These are phyloP conservation scores for Scolopax mira DNA, from an alignment of 2,113 vertebrate genomes.

Conservation along the genomic window DNA sequence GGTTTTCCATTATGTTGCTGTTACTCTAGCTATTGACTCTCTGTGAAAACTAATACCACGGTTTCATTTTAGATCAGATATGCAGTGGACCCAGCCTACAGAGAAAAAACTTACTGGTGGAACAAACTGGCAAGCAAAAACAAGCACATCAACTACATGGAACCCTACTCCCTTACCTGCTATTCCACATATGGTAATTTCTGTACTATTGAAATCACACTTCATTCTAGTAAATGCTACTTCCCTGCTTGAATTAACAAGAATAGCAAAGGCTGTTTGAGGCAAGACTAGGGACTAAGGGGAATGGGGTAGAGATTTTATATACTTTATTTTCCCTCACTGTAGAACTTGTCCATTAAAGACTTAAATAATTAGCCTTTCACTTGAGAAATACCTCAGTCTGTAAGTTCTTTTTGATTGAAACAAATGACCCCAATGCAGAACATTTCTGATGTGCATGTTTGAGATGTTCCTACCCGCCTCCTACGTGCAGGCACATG, in stretches of 20 bases:
- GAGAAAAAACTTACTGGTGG: conserved; percentile 86
- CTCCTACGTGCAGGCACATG: too few relatives aligned
- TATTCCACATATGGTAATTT: conserved; percentile 85
- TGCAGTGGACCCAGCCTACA: conserved; percentile 85
- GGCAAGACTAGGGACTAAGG: neutral
- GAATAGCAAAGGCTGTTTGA: neutral
- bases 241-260: neutral
- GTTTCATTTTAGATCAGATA: conserved; percentile 78
- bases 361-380: neutral
- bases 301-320: neutral
- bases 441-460: neutral
- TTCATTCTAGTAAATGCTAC: neutral
- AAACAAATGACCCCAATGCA: neutral
- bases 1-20: neutral
- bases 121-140: conserved; percentile 90
- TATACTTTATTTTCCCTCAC: neutral
- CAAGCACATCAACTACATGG: conserved; percentile 85
- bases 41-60: neutral
- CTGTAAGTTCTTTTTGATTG: neutral
- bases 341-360: neutral
- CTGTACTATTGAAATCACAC: neutral
- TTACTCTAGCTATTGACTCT: neutral
- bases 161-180: conserved; percentile 78
- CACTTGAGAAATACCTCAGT: neutral
- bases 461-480: neutral